Conservation (phyloP, 2,113 vertebrate species). For the Balaenoptera acutorostrata region DNA sequence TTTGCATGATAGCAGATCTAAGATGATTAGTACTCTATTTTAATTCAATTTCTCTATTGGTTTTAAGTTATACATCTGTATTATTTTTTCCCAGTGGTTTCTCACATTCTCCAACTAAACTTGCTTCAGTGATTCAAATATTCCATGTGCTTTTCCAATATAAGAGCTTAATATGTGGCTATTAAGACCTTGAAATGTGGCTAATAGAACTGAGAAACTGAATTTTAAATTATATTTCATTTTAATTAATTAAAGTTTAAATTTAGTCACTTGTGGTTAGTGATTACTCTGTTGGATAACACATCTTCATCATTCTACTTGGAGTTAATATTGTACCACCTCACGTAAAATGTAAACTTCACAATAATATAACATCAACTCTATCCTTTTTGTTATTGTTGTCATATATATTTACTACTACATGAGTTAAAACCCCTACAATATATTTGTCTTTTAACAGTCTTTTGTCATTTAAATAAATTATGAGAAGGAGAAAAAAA, state of each 20-base stretch:
- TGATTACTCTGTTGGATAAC: not conserved
- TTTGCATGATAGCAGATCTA: not conserved
- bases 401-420: not conserved
- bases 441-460: not conserved
- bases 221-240: conserved; percentile 20
- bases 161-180: not conserved
- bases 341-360: not conserved
- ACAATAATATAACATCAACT: not conserved
- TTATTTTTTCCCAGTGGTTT: not conserved
- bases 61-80: not conserved
- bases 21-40: not conserved
- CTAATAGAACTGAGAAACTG: not conserved
- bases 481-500: not conserved
- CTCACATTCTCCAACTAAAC: not conserved
- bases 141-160: not conserved
- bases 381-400: not conserved
- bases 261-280: not conserved
- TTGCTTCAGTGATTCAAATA: not conserved
- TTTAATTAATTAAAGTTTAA: not conserved
- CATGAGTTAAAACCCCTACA: not conserved
- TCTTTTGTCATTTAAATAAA: not conserved
- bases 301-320: not conserved
- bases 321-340: not conserved
- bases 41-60: not conserved
- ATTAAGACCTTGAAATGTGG: not conserved